These are phyloP conservation scores for Protophormia terraenovae DNA, from an alignment of 2,888 invertebrate species.

Conservation along the genomic window DNA sequence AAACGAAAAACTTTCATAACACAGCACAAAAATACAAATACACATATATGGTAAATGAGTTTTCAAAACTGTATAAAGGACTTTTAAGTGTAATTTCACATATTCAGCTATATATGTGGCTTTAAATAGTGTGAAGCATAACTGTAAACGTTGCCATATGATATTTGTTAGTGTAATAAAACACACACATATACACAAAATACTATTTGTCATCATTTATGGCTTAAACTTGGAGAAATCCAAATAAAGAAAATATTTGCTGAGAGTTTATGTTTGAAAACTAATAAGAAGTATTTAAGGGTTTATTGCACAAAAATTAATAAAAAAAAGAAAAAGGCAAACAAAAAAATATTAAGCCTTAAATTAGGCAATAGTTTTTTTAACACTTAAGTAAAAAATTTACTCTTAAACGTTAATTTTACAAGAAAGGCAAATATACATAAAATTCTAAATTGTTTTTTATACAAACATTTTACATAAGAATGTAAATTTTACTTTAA, in stretches of 20 bases:
- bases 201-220: constrained; percentile 21
- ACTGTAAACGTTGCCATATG: constrained; percentile 4
- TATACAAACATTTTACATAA: no score
- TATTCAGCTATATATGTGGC: background rate
- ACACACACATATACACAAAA: background rate
- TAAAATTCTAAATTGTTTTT: no score
- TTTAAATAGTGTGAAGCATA: constrained; percentile 7
- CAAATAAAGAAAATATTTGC: background rate
- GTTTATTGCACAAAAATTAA: background rate
- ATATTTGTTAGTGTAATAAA: background rate
- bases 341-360: background rate
- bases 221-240: background rate
- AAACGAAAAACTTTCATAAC: constrained; percentile 32
- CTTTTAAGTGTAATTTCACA: constrained; percentile 21
- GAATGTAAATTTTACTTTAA: no score
- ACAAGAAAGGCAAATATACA: no score
- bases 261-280: constrained; percentile 2
- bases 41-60: background rate
- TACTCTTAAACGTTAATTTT: no score
- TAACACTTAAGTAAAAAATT: no score
- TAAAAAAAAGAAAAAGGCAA: background rate
- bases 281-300: background rate
- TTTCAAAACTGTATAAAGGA: constrained; percentile 9
- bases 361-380: no score
- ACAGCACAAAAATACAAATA: background rate